Percentiles rank a stretch among this genome's conserved stretches.
Conservation (phyloP, 2,113 vertebrate genomes). For the Ascaphus truei region DNA sequence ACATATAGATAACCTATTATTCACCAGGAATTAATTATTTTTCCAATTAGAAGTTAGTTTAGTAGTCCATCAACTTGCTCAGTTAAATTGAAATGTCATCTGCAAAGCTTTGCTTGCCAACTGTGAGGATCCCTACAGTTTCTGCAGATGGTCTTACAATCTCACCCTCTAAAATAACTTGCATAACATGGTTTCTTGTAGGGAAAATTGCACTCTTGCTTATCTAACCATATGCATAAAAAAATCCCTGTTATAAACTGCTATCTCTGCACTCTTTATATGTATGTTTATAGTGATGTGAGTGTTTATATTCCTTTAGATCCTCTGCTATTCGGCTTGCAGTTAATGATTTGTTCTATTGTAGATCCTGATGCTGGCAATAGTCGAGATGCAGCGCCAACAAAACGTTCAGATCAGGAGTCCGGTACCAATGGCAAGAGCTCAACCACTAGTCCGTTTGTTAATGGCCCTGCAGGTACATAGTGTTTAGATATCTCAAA, state of each 20-base stretch:
- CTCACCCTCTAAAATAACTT: constrained; percentile 62
- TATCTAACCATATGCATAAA: constrained; percentile 56
- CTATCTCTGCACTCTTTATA: constrained; percentile 46
- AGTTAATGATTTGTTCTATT: neutral
- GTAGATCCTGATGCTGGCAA: constrained; percentile 81
- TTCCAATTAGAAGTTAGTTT: constrained; percentile 62
- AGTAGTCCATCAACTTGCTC: constrained; percentile 64
- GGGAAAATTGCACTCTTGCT: constrained; percentile 49
- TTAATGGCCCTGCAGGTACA: constrained; percentile 72
- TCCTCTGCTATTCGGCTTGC: no score
- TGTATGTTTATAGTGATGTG: neutral
- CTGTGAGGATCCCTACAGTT: constrained; percentile 65
- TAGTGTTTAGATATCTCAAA: no score
- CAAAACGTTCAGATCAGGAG: constrained; percentile 75
- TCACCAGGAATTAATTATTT: constrained; percentile 57
- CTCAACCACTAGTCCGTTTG: constrained; percentile 71
- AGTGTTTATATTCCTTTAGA: no score
- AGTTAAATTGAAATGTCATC: constrained; percentile 77
- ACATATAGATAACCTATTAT: constrained; percentile 60
- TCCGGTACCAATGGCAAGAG: constrained; percentile 77
- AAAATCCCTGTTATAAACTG: constrained; percentile 50
- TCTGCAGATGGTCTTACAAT: constrained; percentile 68
- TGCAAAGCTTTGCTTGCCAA: constrained; percentile 67
- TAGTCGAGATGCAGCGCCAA: constrained; percentile 75
- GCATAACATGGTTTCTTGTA: constrained; percentile 53